Evolutionary conservation across 2,888 invertebrate species (phyloP), one percentile per base, ranked within the genome.

Genomic region (Diplolepis rosae): DNA sequence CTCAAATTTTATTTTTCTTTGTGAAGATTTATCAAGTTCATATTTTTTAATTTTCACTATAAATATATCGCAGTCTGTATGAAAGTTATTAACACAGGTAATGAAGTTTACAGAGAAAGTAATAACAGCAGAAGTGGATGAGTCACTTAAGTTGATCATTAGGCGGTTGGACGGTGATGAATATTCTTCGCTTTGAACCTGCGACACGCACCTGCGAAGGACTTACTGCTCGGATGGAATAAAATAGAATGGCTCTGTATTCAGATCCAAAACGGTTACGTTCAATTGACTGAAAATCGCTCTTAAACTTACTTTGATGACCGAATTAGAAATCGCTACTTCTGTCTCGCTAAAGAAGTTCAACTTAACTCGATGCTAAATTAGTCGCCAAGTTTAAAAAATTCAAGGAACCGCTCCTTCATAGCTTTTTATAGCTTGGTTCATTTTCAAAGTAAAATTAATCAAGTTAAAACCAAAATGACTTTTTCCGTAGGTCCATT

Each of bases 251-350:
- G 51, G n/a, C 73, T 75, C 80, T 86, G 83, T 87, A 67, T 74
- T 61, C 75, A 45, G 72, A 72, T 71, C 75, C 77, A 80, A 80
- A 83, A 76, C 77, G 77, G 81, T 80, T 76, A 77, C 80, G 82
- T 81, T 82, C 83, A 83, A 84, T 85, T 82, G 84, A 86, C 82
- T 83, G 82, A 85, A 87, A 87, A 85, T 84, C 81, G 81, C 81
- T 81, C 82, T 78, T 80, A 79, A 79, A 81, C 76, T 78, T 77
- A 81, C 87, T 88, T 86, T 87, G 87, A 87, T 86, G 86, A 83
- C 83, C 72, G 83, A 88, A 87, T 88, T 88, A 88, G 87, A 87
- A 82, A 74, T 76, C 68, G 70, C 66, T 51, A 22, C 39, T 27
- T 61, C 61, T 39, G 61, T 24, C 32, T 48, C 18, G 3, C 27